A percentile compares a stretch with the other conserved stretches of the same genome.
These are phyloP conservation scores for Urophycis tenuis DNA, from an alignment of 2,797 vertebrate genomes.

Conservation along the genomic window DNA sequence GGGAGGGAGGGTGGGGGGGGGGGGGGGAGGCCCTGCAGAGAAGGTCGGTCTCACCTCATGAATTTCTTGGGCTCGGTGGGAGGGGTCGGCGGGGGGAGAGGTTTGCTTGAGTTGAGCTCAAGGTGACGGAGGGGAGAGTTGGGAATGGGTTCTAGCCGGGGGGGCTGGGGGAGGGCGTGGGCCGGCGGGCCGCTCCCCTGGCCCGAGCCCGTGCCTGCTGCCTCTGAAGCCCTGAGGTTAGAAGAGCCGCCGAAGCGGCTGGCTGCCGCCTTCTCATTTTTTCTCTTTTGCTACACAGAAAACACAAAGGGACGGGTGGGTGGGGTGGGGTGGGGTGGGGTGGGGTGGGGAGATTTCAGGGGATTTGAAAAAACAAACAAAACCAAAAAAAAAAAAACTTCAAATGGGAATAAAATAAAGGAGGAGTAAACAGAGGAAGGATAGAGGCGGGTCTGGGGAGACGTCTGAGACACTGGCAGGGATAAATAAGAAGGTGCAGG, in stretches of 20 bases:
- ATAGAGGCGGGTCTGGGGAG: constrained; percentile 40
- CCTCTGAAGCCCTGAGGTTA: constrained; percentile 94
- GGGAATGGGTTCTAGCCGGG: constrained; percentile 93
- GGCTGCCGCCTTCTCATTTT: constrained; percentile 92
- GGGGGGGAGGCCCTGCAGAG: neutral
- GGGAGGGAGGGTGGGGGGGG: neutral
- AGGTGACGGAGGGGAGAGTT: constrained; percentile 95
- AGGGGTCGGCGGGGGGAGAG: constrained; percentile 91
- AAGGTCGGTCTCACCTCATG: constrained; percentile 90
- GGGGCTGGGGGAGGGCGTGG: constrained; percentile 51
- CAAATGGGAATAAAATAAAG: constrained; percentile 45
- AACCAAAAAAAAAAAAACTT: constrained; percentile 46
- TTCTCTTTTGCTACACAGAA: constrained; percentile 98
- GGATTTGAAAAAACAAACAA: constrained; percentile 37
- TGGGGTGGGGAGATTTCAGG: constrained; percentile 30
- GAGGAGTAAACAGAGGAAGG: constrained; percentile 27
- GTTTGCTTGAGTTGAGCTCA: constrained; percentile 98
- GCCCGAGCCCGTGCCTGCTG: constrained; percentile 67
- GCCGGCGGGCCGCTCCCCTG: constrained; percentile 52
- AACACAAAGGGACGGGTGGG: constrained; percentile 44
- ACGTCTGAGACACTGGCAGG: constrained; percentile 3
- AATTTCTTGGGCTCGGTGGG: constrained; percentile 96
- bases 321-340: constrained; percentile 23
- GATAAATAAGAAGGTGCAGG: neutral
- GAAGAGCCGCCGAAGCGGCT: constrained; percentile 96